Conservation (phyloP, 2,888 invertebrate species). For the Drosophila neotestacea region DNA sequence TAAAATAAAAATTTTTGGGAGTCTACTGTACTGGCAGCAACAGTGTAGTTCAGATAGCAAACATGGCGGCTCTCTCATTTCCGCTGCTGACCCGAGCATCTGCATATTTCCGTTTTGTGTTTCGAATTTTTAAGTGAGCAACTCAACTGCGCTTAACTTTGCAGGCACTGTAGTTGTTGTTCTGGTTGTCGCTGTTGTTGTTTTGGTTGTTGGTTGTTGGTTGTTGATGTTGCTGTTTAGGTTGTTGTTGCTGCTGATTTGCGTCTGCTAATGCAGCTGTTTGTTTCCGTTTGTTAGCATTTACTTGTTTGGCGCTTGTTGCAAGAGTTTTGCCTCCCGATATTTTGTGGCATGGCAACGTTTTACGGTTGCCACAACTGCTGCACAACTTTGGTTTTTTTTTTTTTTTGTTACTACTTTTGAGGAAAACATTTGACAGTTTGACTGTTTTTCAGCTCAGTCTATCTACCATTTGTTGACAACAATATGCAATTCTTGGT, state of each 20-base stretch:
- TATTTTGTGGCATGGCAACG: conserved; percentile 48
- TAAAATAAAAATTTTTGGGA: background rate
- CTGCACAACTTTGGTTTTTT: conserved; percentile 32
- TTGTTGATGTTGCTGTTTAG: conserved; percentile 21
- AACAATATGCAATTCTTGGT: conserved; percentile 39
- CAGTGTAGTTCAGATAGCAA: conserved; percentile 37
- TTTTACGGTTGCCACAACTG: conserved; percentile 47
- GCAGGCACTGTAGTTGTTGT: conserved; percentile 25
- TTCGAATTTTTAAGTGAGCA: conserved; percentile 82
- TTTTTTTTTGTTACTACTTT: conserved; percentile 3
- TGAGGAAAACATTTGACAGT: conserved; percentile 53
- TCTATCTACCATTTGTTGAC: conserved; percentile 49
- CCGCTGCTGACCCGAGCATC: conserved; percentile 72
- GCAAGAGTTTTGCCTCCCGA: conserved; percentile 28
- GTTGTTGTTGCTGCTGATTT: conserved; percentile 52
- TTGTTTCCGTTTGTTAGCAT: conserved; percentile 79
- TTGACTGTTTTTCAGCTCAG: conserved; percentile 41
- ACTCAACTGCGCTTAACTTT: conserved; percentile 60
- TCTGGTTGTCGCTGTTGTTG: conserved; percentile 30
- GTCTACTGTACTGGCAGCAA: background rate
- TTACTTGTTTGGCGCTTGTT: conserved; percentile 61
- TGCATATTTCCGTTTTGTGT: conserved; percentile 83
- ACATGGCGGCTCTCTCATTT: conserved; percentile 75
- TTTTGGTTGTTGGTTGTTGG: conserved; percentile 16
- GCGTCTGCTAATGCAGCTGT: conserved; percentile 77